These are phyloP conservation scores for Globodera rostochiensis DNA, from an alignment of 1,140 invertebrate genomes.

Conservation along the genomic window DNA sequence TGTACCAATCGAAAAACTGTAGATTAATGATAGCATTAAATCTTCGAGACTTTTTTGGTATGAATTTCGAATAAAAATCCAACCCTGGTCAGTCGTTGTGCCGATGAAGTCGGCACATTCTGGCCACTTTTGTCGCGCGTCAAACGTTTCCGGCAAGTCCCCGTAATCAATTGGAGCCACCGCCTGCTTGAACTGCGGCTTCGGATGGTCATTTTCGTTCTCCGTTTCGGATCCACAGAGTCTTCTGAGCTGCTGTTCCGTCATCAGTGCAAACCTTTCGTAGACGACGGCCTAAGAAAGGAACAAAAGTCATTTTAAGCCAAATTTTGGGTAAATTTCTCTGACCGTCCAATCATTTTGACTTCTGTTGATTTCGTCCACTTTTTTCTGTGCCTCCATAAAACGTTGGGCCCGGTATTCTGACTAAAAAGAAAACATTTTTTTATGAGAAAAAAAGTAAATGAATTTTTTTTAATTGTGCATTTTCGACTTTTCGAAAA, in stretches of 20 bases:
- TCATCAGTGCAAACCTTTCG: background rate
- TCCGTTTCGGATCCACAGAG: background rate
- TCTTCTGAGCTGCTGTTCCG: background rate
- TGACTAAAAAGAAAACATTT: too few species aligned
- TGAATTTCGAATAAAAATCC: background rate
- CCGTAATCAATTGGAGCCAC: too few species aligned
- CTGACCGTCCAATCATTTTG: background rate
- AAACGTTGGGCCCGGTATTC: background rate
- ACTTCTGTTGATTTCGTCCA: background rate
- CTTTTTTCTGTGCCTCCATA: background rate
- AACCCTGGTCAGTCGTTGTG: slow-evolving; percentile 69
- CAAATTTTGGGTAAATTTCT: background rate
- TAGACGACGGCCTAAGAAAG: background rate
- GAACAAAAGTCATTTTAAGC: background rate
- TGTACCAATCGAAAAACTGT: too few species aligned
- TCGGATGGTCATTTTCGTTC: background rate
- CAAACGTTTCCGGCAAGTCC: slow-evolving; percentile 72
- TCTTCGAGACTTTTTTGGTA: too few species aligned
- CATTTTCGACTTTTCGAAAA: too few species aligned
- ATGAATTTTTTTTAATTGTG: too few species aligned
- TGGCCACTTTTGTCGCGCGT: slow-evolving; percentile 67
- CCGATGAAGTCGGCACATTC: slow-evolving; percentile 76
- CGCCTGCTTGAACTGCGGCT: background rate
- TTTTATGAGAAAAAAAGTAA: too few species aligned
- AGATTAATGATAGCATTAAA: too few species aligned